Percentiles rank a stretch among this genome's conserved stretches.
Evolutionary conservation across 1,140 invertebrate genomes (phyloP).

Genomic region (Sminthurides bifidus): DNA sequence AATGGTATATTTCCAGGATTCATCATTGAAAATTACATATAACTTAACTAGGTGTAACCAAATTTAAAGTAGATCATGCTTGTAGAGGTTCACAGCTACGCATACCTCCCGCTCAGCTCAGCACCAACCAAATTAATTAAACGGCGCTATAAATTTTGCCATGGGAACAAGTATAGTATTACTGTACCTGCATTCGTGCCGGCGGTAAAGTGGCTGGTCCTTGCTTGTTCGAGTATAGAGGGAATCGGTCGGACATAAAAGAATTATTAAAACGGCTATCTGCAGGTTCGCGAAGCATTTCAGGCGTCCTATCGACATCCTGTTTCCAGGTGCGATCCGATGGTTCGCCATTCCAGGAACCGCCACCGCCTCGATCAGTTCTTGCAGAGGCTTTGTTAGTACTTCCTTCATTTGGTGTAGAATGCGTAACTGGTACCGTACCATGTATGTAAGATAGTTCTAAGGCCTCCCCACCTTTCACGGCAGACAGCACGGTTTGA

Average conservation of each 20-base stretch:
- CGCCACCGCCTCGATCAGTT: not conserved
- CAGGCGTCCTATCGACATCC: not conserved
- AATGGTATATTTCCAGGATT: too few relatives aligned
- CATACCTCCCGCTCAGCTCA: too few relatives aligned
- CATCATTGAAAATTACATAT: too few relatives aligned
- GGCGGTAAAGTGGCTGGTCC: not conserved
- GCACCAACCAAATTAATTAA: too few relatives aligned
- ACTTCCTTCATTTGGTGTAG: constrained; percentile 17
- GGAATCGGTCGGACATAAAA: not conserved
- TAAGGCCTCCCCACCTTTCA: not conserved
- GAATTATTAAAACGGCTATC: not conserved
- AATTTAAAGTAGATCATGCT: too few relatives aligned
- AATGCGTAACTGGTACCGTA: constrained; percentile 10
- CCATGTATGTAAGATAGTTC: constrained; percentile 15
- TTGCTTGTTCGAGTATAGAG: not conserved
- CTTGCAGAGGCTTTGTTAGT: not conserved
- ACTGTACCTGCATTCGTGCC: not conserved
- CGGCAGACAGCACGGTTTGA: constrained; percentile 1
- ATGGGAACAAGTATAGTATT: too few relatives aligned
- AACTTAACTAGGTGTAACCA: too few relatives aligned
- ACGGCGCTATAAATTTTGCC: too few relatives aligned
- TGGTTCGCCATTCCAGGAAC: not conserved
- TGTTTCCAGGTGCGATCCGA: too few relatives aligned
- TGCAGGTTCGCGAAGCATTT: not conserved
- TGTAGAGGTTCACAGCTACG: too few relatives aligned